Evolutionary conservation across 2,888 invertebrate genomes (phyloP), one percentile per base, ranked within the genome.

Genomic region (Crocallis elinguaria): DNA sequence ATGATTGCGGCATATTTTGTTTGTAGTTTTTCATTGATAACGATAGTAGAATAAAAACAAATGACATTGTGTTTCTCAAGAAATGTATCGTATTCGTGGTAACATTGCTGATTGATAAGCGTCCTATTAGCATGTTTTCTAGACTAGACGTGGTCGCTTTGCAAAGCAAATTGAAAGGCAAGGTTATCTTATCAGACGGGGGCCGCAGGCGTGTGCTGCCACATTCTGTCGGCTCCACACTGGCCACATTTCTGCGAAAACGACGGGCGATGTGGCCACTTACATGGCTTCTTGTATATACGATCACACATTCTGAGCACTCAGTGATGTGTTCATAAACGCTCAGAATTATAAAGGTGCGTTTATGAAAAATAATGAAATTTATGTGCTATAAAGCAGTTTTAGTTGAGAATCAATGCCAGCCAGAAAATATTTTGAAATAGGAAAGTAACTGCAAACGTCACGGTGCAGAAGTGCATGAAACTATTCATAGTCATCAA

Each of bases 171-270:
- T 88, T 87, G 84, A 77, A 86, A 88, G 83, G 84, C 91, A 89
- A 90, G 90, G 90, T 90, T 90, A 90, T 91, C 88, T 91, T 89
- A 90, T 91, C 90, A 84, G 72, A 51, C 66, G 67, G 82, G 71
- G 80, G 82, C 82, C 83, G 79, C 80, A 75, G 67, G 73, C 71
- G 64, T 61, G 65, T 60, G 70, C 66, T 12, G 17, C 33, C 17
- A 27, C 21, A 38, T 36, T 45, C 42, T 12, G 21, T 39, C 57
- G 50, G 64, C 66, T 69, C 25, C 23, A 16, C 19, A 41, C 27
- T 68, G 6, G 12, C 17, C 17, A 21, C 63, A 67, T 69, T 77
- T 77, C 74, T 64, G 68, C 68, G 68, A 77, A 77, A 30, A 16
- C 30, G 21, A 9, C n/a, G n/a, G n/a, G 1, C 41, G 29, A 19